Evolutionary conservation across 2,113 vertebrate species (phyloP).

Genomic region (Melanostigma gelatinosum): DNA sequence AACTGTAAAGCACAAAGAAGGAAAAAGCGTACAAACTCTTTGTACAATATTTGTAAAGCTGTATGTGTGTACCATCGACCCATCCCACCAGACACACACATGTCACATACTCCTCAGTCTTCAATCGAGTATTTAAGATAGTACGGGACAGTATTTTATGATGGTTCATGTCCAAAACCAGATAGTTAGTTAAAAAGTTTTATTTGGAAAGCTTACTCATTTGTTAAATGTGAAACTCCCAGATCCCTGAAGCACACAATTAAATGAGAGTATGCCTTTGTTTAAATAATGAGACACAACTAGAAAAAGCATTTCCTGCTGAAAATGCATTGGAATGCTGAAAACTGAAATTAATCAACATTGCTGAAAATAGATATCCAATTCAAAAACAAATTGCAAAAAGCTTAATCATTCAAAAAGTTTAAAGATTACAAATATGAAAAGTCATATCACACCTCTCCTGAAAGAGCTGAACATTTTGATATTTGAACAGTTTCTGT

Average conservation of each 20-base stretch:
- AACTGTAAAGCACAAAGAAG: background rate
- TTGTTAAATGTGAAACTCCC: conserved; percentile 11
- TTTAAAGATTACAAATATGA: too few relatives aligned
- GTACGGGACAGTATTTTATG: background rate
- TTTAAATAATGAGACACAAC: background rate
- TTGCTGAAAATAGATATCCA: too few relatives aligned
- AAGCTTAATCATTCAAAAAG: too few relatives aligned
- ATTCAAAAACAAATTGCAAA: too few relatives aligned
- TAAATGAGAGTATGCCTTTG: background rate
- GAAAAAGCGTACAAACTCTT: too few relatives aligned
- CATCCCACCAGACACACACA: background rate
- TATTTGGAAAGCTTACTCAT: background rate
- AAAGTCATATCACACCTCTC: too few relatives aligned
- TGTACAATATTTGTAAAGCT: background rate
- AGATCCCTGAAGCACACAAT: background rate
- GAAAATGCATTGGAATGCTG: too few relatives aligned
- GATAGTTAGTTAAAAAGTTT: background rate
- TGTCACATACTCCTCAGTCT: background rate
- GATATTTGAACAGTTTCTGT: too few relatives aligned
- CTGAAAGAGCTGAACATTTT: too few relatives aligned
- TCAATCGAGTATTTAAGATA: background rate
- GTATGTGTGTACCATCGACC: background rate
- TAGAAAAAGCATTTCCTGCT: too few relatives aligned
- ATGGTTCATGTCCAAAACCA: background rate
- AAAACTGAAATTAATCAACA: too few relatives aligned